Conservation (phyloP, 2,113 vertebrate species). For the Pagrus major region DNA sequence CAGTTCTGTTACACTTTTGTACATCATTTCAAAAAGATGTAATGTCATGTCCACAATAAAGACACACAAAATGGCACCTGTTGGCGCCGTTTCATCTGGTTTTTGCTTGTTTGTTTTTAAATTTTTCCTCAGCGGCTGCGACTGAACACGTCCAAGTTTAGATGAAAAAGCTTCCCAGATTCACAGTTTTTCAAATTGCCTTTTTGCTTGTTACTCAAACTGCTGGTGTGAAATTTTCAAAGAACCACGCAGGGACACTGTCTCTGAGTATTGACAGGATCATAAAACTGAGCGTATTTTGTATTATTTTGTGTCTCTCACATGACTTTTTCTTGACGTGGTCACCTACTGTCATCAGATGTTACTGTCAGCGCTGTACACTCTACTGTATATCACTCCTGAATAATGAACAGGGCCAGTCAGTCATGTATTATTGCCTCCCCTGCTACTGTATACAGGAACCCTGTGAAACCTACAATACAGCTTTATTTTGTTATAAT, state of each 20-base stretch:
- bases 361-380: conserved; percentile 7
- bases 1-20: conserved; percentile 88
- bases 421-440: neutral
- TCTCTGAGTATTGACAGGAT: conserved; percentile 30
- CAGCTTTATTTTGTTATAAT: neutral
- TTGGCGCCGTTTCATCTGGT: conserved; percentile 55
- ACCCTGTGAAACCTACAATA: neutral
- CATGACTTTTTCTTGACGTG: neutral
- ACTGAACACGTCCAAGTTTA: conserved; percentile 53
- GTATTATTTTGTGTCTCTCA: conserved; percentile 4
- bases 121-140: conserved; percentile 23
- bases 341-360: conserved; percentile 17
- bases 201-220: conserved; percentile 29
- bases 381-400: neutral
- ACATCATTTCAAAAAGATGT: conserved; percentile 89
- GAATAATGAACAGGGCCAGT: neutral
- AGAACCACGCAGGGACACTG: neutral
- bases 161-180: conserved; percentile 56
- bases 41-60: conserved; percentile 95
- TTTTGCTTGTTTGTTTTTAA: conserved; percentile 51
- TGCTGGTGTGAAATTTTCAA: conserved; percentile 34
- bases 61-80: conserved; percentile 85
- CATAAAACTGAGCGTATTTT: conserved; percentile 15
- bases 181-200: conserved; percentile 25
- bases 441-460: neutral